Conservation (phyloP, 2,113 vertebrate genomes). For the Casuarius casuarius region DNA sequence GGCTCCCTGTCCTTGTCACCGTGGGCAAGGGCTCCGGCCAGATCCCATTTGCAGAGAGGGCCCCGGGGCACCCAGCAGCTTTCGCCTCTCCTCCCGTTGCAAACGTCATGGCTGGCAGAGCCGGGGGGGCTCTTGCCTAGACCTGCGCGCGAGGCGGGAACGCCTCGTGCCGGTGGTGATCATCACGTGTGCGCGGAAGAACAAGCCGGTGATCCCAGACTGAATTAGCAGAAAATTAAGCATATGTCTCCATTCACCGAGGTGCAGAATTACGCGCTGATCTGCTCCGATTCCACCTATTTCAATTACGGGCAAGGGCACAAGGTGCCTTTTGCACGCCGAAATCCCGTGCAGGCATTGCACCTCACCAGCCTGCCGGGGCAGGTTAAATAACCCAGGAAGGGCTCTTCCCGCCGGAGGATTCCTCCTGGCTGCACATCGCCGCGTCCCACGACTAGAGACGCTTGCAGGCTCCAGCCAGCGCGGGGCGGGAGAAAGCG, state of each 20-base stretch:
- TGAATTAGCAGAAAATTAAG: constrained; percentile 53
- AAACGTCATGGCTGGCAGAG: not conserved
- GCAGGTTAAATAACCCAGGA: not conserved
- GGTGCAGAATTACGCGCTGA: constrained; percentile 15
- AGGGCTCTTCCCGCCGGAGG: not conserved
- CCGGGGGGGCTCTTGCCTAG: not conserved
- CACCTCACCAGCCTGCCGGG: not conserved
- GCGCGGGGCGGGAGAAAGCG: no score
- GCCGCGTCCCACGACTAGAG: no score
- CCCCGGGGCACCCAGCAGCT: not conserved
- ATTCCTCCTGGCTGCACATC: not conserved
- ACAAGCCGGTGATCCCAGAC: not conserved
- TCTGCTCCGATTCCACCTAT: not conserved
- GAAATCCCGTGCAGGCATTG: not conserved
- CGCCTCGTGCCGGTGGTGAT: not conserved
- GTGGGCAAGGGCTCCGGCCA: not conserved
- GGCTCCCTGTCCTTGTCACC: not conserved
- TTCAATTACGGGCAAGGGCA: not conserved
- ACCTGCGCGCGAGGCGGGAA: not conserved
- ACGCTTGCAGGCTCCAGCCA: no score
- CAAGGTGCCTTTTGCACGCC: not conserved
- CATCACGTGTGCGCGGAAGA: not conserved
- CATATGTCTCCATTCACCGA: constrained; percentile 56
- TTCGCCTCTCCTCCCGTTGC: not conserved
- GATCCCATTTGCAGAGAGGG: no score